Evolutionary conservation across 2,797 vertebrate species (phyloP).

Genomic region (Gadopsis bispinosus): DNA sequence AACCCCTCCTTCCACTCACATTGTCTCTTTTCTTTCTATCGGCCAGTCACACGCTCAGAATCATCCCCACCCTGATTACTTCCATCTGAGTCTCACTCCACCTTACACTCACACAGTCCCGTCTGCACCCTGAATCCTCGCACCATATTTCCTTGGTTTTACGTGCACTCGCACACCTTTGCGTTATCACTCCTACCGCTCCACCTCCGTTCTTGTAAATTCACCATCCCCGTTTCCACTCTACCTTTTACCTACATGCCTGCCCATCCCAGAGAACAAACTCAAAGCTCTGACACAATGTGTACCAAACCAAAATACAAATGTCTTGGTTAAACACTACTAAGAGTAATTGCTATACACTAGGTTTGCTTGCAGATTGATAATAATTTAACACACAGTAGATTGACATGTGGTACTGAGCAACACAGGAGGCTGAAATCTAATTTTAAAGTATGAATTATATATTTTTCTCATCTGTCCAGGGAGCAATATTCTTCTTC

Average conservation of each 20-base stretch:
- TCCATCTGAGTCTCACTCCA: not conserved
- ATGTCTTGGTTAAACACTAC: slow-evolving; percentile 52
- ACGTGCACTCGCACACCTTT: not conserved
- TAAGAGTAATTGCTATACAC: slow-evolving; percentile 26
- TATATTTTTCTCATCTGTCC: slow-evolving; percentile 25
- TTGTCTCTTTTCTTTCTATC: not conserved
- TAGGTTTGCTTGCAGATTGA: not conserved
- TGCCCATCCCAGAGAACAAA: slow-evolving; percentile 79
- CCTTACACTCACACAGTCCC: slow-evolving; percentile 4
- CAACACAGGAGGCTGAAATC: not conserved
- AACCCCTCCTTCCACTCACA: not conserved
- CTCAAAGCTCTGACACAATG: slow-evolving; percentile 47
- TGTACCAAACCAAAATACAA: slow-evolving; percentile 37
- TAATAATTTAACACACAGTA: not conserved
- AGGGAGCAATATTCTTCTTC: slow-evolving; percentile 92
- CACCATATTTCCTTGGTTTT: not conserved
- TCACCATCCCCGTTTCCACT: slow-evolving; percentile 35
- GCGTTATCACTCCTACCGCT: not conserved
- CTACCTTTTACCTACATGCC: slow-evolving; percentile 63
- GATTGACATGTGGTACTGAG: not conserved
- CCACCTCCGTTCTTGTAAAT: slow-evolving; percentile 26
- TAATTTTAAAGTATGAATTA: not conserved
- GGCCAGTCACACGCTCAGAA: not conserved
- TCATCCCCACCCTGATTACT: slow-evolving; percentile 16
- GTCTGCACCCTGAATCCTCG: not conserved